phyloP scores from a whole-genome alignment of 2,113 vertebrate genomes.

The Todiramphus chloris region DNA sequence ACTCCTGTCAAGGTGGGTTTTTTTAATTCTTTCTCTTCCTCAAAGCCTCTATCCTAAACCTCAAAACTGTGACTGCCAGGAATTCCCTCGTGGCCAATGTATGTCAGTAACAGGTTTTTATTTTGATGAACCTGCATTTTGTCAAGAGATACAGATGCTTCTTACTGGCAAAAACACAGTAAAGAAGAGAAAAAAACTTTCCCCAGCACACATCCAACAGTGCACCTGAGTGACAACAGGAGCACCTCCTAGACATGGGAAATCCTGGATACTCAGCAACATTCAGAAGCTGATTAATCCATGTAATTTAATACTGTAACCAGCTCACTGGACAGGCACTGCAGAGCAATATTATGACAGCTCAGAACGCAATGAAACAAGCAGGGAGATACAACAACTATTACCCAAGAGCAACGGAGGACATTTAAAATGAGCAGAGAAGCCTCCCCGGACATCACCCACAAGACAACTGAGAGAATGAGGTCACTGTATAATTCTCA shows the following conservation, averaged over 20 bases:
- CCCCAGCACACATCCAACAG: neutral
- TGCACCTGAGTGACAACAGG: neutral
- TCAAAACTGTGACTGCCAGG: neutral
- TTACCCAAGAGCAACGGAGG: neutral
- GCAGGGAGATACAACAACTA: neutral
- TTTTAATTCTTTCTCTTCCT: neutral
- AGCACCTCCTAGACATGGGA: neutral
- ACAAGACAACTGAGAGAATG: neutral
- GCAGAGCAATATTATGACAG: neutral
- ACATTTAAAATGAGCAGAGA: neutral
- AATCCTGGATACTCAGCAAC: neutral
- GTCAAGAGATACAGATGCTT: neutral
- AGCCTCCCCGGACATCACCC: neutral
- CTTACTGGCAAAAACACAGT: neutral
- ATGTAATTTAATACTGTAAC: neutral
- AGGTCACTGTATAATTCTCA: neutral
- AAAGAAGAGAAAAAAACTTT: neutral
- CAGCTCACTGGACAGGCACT: neutral
- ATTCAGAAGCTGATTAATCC: neutral
- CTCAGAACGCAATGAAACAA: neutral
- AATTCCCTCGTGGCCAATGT: neutral
- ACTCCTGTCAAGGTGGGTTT: neutral
- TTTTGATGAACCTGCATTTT: neutral
- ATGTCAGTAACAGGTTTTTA: neutral
- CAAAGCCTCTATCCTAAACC: neutral